These are phyloP conservation scores for Onychostoma macrolepis DNA, from an alignment of 2,113 vertebrate species.

Conservation along the genomic window DNA sequence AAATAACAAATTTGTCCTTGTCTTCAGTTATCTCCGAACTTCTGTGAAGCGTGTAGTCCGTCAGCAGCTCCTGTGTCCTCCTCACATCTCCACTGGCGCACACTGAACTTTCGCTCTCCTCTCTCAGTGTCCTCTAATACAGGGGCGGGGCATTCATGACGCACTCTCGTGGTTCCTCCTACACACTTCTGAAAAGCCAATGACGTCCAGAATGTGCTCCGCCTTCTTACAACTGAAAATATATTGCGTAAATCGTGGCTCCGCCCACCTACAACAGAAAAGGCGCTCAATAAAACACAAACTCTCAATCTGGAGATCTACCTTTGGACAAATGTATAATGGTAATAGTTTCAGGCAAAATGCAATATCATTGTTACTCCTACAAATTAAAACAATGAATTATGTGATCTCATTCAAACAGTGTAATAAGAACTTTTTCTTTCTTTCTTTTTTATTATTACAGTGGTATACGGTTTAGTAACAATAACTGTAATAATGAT, in stretches of 20 bases:
- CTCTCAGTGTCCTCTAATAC: conserved; percentile 35
- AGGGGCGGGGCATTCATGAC: conserved; percentile 49
- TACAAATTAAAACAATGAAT: background rate
- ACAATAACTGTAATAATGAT: background rate
- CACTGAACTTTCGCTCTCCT: conserved; percentile 56
- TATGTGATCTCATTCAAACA: background rate
- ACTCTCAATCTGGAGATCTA: background rate
- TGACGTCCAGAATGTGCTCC: background rate
- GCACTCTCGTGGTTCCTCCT: background rate
- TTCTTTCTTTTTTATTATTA: background rate
- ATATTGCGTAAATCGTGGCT: background rate
- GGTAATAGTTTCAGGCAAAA: background rate
- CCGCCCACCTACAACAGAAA: conserved; percentile 15
- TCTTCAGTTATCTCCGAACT: conserved; percentile 16
- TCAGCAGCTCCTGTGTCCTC: background rate
- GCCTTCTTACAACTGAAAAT: conserved; percentile 18
- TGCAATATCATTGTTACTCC: background rate
- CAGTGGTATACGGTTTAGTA: background rate
- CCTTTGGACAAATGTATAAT: background rate
- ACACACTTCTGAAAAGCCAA: background rate
- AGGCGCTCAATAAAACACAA: background rate
- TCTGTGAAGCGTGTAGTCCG: background rate
- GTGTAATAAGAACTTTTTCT: background rate
- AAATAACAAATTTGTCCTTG: background rate
- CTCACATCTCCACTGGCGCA: conserved; percentile 29